Percentiles rank a stretch among this genome's conserved stretches.
Evolutionary conservation across 2,888 invertebrate genomes (phyloP).

Genomic region (Eupithecia pulchellata): DNA sequence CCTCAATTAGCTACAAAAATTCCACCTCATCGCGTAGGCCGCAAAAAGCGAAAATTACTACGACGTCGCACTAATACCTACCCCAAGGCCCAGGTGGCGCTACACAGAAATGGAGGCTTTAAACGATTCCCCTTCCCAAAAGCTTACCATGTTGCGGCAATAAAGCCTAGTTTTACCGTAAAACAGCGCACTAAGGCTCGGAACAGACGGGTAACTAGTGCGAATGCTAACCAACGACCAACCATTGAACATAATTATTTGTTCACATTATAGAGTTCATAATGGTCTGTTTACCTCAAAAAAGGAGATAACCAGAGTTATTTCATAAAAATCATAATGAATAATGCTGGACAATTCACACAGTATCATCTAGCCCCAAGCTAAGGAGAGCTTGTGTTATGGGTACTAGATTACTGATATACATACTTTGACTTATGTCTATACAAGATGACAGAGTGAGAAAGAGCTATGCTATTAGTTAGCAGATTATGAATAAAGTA

Average conservation of each 20-base stretch:
- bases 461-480: too few species aligned
- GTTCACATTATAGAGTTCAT: not conserved
- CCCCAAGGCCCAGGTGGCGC: conserved; percentile 69
- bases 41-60: conserved; percentile 63
- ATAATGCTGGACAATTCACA: too few species aligned
- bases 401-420: too few species aligned
- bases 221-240: not conserved
- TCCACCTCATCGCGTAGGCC: conserved; percentile 40
- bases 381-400: too few species aligned
- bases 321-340: too few species aligned
- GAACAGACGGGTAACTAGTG: not conserved
- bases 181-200: conserved; percentile 46
- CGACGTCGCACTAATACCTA: conserved; percentile 49
- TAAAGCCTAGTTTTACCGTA: conserved; percentile 67
- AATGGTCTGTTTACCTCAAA: too few species aligned
- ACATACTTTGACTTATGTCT: too few species aligned
- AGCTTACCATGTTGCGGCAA: conserved; percentile 60
- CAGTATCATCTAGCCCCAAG: too few species aligned
- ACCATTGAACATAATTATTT: not conserved
- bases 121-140: conserved; percentile 70
- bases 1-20: conserved; percentile 35
- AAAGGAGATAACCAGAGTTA: too few species aligned
- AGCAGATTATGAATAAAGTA: too few species aligned
- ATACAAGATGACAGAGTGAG: too few species aligned
- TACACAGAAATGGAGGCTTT: conserved; percentile 66